Base-by-base conservation (phyloP, 1,140 invertebrate species). In the Pollicipes pollicipes region DNA sequence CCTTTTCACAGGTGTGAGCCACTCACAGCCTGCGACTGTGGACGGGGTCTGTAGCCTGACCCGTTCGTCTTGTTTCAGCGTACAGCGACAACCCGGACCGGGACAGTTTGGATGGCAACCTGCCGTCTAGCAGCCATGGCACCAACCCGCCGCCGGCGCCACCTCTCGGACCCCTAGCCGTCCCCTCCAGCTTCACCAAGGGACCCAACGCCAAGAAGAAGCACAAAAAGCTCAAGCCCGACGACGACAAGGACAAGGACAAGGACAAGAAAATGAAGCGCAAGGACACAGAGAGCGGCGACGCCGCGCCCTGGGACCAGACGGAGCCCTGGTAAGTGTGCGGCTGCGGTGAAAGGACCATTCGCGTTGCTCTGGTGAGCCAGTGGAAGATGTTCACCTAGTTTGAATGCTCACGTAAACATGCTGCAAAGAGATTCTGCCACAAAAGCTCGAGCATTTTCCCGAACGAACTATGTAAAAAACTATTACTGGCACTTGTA, bases 21-120 rank as follows among this genome's bases (percentile, higher is more conserved):
- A n/a, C n/a, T n/a, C n/a, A n/a, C n/a, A n/a, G n/a, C n/a, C n/a
- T n/a, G n/a, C n/a, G n/a, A n/a, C n/a, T n/a, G n/a, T n/a, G n/a
- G n/a, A n/a, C n/a, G n/a, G n/a, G n/a, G n/a, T n/a, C n/a, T n/a
- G n/a, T n/a, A n/a, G n/a, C n/a, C n/a, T n/a, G n/a, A n/a, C n/a
- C 35, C 35, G 6, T 17, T 35, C 35, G 6, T 17, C 45, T 35
- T 69, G 32, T 78, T 75, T 13, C 77, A 83, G 82, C 77, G 69
- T 81, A 78, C 75, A 81, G 80, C 75, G 83, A 83, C 71, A 78
- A 81, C 66, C 80, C 82, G 32, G 83, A 83, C 71, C 80, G 80
- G 71, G 83, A 83, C 75, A 83, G 82, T 73, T 73, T 83, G 76
- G 83, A 83, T 78, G 82, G 81, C 31, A 78, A 78, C 27, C 69